A percentile compares a stretch with the other conserved stretches of the same genome.
Evolutionary conservation across 1,140 invertebrate species (phyloP).

Genomic region (Platyscapa corneri): DNA sequence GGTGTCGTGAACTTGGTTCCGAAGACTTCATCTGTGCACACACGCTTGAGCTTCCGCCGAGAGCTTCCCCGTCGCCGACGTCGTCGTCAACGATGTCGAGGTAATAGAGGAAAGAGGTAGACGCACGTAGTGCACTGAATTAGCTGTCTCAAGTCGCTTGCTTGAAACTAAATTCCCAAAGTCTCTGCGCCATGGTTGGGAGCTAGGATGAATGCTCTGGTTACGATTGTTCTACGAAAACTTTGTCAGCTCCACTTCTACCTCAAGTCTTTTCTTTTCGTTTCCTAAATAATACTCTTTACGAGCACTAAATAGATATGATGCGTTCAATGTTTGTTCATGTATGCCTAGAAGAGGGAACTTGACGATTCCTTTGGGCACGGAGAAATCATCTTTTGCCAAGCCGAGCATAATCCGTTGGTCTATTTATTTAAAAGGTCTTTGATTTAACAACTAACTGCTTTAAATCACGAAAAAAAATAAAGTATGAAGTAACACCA

Average conservation of each 20-base stretch:
- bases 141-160: neutral
- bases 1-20: constrained; percentile 4
- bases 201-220: neutral
- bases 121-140: neutral
- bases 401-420: too few species aligned
- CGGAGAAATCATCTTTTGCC: neutral
- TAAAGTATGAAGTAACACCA: too few species aligned
- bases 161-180: neutral
- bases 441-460: too few species aligned
- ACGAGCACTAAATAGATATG: neutral
- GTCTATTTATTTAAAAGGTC: too few species aligned
- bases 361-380: neutral
- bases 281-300: neutral
- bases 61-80: neutral
- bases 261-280: neutral
- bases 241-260: neutral
- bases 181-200: neutral
- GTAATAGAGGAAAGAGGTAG: neutral
- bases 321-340: neutral
- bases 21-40: neutral
- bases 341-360: neutral
- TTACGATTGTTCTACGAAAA: constrained; percentile 1
- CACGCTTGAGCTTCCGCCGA: neutral
- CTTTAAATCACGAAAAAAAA: too few species aligned
- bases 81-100: neutral